Base-by-base conservation (phyloP, 1,140 invertebrate genomes). In the Yoshiicerus persimilis region DNA sequence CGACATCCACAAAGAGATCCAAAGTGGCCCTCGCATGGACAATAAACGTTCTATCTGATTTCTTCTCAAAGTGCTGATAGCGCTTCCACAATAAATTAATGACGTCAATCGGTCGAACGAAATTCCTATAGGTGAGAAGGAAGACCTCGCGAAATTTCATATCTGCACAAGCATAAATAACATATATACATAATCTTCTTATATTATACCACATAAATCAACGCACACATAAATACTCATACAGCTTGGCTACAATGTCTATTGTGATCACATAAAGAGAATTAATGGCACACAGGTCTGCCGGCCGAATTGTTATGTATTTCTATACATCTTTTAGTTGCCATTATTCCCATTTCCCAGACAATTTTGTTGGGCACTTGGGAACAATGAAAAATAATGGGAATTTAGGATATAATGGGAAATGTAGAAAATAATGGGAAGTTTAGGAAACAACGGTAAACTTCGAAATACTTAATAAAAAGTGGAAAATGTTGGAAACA, bases 81-180 rank as follows among this genome's bases (percentile, higher is more conserved):
- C 98, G 95, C 92, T 96, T 95, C 90, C 97, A 95, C 62, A 99
- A 93, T 92, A 98, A 98, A 91, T 95, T 95, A 89, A 99, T 96
- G 87, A 99, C 93, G 88, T 97, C 96, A 86, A 95, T 92, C n/a
- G 98, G 97, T 75, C 96, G 94, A 91, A 99, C 95, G 93, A 99
- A 99, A 87, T 98, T 99, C 90, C 98, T 94, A 93, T 99, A 99
- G 62, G 98, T 99, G 30, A 97, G 97, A 89, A 99, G 94, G 93
- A 99, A 99, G 47, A 98, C 98, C 94, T 99, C 98, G 94, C 98
- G 97, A 93, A 98, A 99, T 92, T 97, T 94, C 92, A 97, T 97
- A 93, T 97, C 97, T 97, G 93, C 23, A 30, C 70, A 80, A 30
- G 38, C 75, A 80, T 30, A 16, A 27, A 70, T 30, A 70, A 70